phyloP scores from a whole-genome alignment of 2,888 invertebrate genomes.

The Apodemia duryi region DNA sequence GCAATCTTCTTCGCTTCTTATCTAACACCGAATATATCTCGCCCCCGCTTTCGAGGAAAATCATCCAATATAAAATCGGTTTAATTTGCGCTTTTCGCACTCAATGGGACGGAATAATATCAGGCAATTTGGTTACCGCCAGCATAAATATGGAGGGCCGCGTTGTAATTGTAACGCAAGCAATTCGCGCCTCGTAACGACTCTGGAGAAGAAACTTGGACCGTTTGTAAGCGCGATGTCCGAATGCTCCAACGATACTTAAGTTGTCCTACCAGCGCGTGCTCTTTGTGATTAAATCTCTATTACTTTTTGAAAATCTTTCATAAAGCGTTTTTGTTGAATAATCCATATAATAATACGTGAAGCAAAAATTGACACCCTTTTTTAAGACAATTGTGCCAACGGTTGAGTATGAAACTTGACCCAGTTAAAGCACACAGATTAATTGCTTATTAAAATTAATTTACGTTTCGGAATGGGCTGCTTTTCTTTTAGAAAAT shows the following conservation, averaged over 20 bases:
- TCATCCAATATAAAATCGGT: constrained; percentile 80
- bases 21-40: constrained; percentile 76
- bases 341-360: too few species aligned
- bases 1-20: constrained; percentile 75
- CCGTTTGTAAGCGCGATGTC: constrained; percentile 62
- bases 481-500: too few species aligned
- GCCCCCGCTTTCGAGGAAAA: constrained; percentile 73
- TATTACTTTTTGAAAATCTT: constrained; percentile 1
- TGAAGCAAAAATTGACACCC: too few species aligned
- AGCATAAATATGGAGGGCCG: constrained; percentile 77
- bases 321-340: not conserved
- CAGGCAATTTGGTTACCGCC: constrained; percentile 79
- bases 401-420: too few species aligned
- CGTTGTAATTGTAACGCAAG: constrained; percentile 77
- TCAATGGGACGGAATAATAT: constrained; percentile 80
- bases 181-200: constrained; percentile 78
- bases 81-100: constrained; percentile 80
- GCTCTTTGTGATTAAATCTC: not conserved
- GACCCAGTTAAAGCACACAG: too few species aligned
- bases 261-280: constrained; percentile 26
- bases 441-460: too few species aligned
- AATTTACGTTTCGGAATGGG: too few species aligned
- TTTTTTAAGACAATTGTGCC: too few species aligned
- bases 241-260: constrained; percentile 33
- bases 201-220: constrained; percentile 71